Evolutionary conservation across 2,888 invertebrate genomes (phyloP).

Genomic region (Hymenopus coronatus): DNA sequence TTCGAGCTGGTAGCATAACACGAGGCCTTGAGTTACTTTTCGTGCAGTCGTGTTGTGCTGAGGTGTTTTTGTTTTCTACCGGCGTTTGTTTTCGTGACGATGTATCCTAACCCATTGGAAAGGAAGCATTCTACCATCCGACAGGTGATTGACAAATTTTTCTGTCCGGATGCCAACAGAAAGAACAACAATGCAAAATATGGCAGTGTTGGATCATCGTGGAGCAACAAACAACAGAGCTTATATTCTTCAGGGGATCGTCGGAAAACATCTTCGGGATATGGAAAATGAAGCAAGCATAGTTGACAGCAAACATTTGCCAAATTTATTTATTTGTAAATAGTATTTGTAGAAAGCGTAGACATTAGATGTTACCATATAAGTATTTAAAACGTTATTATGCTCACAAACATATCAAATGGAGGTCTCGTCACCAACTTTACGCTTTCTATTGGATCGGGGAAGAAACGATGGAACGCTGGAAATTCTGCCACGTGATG

Average conservation of each 20-base stretch:
- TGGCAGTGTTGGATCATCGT: neutral
- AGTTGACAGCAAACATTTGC: neutral
- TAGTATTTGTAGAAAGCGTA: neutral
- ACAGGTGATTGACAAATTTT: slow-evolving; percentile 62
- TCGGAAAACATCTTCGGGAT: neutral
- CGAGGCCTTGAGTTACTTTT: neutral
- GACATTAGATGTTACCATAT: neutral
- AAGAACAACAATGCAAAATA: neutral
- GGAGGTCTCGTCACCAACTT: neutral
- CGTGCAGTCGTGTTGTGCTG: neutral
- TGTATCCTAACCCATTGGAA: slow-evolving; percentile 68
- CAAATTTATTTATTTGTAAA: neutral
- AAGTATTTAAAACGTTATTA: neutral
- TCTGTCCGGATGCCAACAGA: slow-evolving; percentile 50
- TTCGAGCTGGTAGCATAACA: neutral
- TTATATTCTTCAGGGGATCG: neutral
- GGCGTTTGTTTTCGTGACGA: slow-evolving; percentile 11
- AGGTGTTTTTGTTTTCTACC: neutral
- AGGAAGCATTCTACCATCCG: slow-evolving; percentile 66
- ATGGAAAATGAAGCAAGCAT: neutral
- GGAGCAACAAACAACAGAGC: neutral
- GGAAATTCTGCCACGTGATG: neutral
- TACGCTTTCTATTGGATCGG: neutral
- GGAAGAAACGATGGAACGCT: neutral
- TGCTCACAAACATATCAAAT: neutral